Percentiles rank a stretch among this genome's conserved stretches.
Conservation (phyloP, 2,888 invertebrate genomes). For the Apotomis betuletana region DNA sequence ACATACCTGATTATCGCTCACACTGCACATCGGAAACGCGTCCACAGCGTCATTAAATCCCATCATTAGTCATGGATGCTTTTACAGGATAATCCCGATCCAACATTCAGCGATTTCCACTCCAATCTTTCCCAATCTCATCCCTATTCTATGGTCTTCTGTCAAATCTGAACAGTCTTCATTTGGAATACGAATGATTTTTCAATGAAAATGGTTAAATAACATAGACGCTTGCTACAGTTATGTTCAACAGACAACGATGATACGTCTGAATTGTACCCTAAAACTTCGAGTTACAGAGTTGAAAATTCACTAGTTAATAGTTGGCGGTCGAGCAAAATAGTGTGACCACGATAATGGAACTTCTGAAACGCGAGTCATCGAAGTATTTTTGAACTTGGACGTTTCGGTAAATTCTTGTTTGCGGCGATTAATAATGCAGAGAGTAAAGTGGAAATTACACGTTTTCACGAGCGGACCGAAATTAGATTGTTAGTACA, state of each 20-base stretch:
- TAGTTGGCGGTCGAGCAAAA: constrained; percentile 4
- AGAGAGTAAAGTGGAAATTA: not conserved
- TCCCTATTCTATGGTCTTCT: not conserved
- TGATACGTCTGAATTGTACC: not conserved
- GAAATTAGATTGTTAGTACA: not conserved
- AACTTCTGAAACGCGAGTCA: constrained; percentile 38
- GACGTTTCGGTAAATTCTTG: constrained; percentile 5
- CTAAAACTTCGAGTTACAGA: not conserved
- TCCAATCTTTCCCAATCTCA: not conserved
- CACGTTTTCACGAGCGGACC: not conserved
- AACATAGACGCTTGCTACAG: not conserved
- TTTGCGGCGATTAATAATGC: not conserved
- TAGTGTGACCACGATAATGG: constrained; percentile 40
- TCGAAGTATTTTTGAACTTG: constrained; percentile 22
- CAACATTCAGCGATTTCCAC: constrained; percentile 35
- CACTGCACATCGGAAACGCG: constrained; percentile 35
- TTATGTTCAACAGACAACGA: not conserved
- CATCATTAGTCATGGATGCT: constrained; percentile 42
- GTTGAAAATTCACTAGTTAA: not conserved
- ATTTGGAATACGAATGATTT: not conserved
- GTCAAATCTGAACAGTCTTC: not conserved
- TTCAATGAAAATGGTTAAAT: not conserved
- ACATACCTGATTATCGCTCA: constrained; percentile 26
- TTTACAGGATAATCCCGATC: constrained; percentile 38
- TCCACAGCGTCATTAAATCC: constrained; percentile 35